Percentiles rank a stretch among this genome's conserved stretches.
Evolutionary conservation across 2,888 invertebrate species (phyloP).

Genomic region (Autographa pulchrina): DNA sequence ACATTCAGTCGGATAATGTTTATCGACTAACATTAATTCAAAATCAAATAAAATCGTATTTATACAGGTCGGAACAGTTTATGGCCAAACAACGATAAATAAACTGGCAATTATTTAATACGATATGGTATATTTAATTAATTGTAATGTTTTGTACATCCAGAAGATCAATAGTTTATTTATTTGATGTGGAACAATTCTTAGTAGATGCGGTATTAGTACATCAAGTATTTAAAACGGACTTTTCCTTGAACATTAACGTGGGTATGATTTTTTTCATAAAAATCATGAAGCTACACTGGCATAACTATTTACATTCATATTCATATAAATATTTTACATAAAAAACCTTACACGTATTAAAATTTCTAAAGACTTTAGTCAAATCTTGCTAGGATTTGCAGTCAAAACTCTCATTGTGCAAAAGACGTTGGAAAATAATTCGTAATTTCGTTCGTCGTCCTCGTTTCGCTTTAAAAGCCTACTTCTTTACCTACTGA

Average conservation of each 20-base stretch:
- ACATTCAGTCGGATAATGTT: conserved; percentile 36
- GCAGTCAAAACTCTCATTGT: neutral
- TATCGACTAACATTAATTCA: neutral
- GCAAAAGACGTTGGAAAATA: neutral
- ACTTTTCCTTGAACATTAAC: too few species aligned
- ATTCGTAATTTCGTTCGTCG: neutral
- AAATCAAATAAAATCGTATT: conserved; percentile 6
- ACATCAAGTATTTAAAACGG: too few species aligned
- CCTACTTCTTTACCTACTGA: neutral
- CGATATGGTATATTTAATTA: too few species aligned
- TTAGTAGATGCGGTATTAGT: too few species aligned
- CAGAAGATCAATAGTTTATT: too few species aligned
- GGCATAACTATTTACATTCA: neutral
- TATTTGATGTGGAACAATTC: too few species aligned
- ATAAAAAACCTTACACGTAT: too few species aligned
- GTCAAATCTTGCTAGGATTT: neutral
- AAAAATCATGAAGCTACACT: too few species aligned
- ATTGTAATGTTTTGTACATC: too few species aligned
- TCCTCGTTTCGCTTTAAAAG: neutral
- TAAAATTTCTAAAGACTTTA: neutral
- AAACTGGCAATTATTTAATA: too few species aligned
- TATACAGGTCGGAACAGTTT: neutral
- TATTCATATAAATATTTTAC: neutral
- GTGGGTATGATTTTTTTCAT: too few species aligned
- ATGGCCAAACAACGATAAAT: too few species aligned